These are phyloP conservation scores for Hemichromis elongatus DNA, from an alignment of 2,113 vertebrate genomes.

Conservation along the genomic window DNA sequence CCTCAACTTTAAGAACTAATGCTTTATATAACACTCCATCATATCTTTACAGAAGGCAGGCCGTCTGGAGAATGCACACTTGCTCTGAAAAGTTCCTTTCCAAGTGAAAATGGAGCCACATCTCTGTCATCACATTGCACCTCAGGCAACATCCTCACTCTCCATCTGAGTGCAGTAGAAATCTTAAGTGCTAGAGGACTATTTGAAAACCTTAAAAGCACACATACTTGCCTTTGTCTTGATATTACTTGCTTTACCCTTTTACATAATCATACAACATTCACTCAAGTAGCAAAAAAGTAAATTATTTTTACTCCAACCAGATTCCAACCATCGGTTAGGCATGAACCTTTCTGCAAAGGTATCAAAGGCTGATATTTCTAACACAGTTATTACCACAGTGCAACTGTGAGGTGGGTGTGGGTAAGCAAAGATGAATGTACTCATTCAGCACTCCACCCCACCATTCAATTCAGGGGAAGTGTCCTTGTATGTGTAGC, in stretches of 20 bases:
- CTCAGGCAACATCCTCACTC: constrained; percentile 22
- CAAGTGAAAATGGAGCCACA: constrained; percentile 44
- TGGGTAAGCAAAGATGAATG: constrained; percentile 45
- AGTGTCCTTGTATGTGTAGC: constrained; percentile 46
- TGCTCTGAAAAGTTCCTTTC: constrained; percentile 7
- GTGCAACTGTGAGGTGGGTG: constrained; percentile 24
- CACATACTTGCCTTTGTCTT: constrained; percentile 11
- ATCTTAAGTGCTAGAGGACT: constrained; percentile 24
- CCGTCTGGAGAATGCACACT: not conserved
- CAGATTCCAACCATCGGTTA: not conserved
- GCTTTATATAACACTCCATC: constrained; percentile 28
- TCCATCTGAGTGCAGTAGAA: constrained; percentile 17
- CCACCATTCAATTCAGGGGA: constrained; percentile 37
- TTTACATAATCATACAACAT: constrained; percentile 6
- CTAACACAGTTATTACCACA: constrained; percentile 14
- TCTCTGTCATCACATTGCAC: constrained; percentile 29
- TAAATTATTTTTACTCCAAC: not conserved
- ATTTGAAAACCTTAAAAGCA: constrained; percentile 46
- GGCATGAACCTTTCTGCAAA: not conserved
- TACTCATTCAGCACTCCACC: constrained; percentile 41
- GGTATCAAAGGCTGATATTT: constrained; percentile 38
- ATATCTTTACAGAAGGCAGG: constrained; percentile 3
- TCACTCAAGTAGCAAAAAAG: not conserved
- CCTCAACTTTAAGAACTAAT: constrained; percentile 22
- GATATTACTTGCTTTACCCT: not conserved